Percentiles rank a stretch among this genome's conserved stretches.
Evolutionary conservation across 23 tunicate species (phyloP).

Genomic region (Halocynthia aurantium): DNA sequence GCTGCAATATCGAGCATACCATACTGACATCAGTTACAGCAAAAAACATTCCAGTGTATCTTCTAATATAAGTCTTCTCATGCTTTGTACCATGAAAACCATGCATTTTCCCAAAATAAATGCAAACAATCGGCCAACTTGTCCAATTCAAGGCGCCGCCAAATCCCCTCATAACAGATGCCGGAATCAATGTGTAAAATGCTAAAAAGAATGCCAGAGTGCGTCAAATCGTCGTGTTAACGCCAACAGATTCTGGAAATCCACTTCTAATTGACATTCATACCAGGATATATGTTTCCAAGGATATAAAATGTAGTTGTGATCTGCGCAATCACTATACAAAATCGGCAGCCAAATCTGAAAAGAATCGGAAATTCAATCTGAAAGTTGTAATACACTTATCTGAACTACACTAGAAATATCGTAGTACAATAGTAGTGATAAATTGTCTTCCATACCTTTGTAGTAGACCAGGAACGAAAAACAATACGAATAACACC

Average conservation of each 20-base stretch:
- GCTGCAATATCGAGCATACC: constrained; percentile 8
- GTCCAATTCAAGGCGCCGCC: constrained; percentile 67
- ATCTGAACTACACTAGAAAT: too few relatives aligned
- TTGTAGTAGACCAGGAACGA: too few relatives aligned
- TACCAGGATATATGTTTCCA: neutral
- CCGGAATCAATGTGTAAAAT: constrained; percentile 46
- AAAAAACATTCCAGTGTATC: constrained; percentile 35
- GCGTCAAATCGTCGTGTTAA: neutral
- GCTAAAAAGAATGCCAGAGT: constrained; percentile 14
- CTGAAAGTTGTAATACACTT: too few relatives aligned
- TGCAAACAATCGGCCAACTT: constrained; percentile 21
- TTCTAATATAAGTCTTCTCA: neutral
- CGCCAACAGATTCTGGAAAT: neutral
- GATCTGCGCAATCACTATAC: neutral
- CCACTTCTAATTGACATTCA: neutral
- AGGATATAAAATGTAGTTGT: neutral
- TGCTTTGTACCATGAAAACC: constrained; percentile 6
- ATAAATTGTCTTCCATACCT: too few relatives aligned
- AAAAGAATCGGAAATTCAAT: neutral
- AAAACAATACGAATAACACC: too few relatives aligned
- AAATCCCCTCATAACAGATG: constrained; percentile 34
- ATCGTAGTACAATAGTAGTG: too few relatives aligned
- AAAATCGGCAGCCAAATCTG: neutral
- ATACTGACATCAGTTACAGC: constrained; percentile 24
- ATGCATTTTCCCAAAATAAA: constrained; percentile 40